Conservation (phyloP, 2,113 vertebrate genomes). For the Muscicapa adusta region DNA sequence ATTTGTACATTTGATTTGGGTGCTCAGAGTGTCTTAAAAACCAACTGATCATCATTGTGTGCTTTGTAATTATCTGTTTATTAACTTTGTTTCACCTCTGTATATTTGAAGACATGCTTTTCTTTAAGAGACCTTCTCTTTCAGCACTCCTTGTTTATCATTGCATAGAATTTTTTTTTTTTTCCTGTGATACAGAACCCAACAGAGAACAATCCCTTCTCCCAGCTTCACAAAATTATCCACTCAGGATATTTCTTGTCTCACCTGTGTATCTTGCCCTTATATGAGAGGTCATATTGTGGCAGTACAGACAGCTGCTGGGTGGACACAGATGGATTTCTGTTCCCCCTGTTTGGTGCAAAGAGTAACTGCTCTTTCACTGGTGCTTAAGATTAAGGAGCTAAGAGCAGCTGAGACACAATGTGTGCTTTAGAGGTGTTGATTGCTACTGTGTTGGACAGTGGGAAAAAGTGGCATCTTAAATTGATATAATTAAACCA, state of each 20-base stretch:
- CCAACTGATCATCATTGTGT: background rate
- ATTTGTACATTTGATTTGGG: background rate
- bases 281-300: rapidly evolving
- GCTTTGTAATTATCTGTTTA: background rate
- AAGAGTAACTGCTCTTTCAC: background rate
- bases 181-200: background rate
- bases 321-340: background rate
- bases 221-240: background rate
- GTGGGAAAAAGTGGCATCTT: background rate
- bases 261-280: background rate
- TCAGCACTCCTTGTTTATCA: background rate
- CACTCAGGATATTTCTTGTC: background rate
- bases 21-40: background rate
- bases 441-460: background rate
- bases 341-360: background rate
- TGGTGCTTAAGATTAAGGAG: background rate
- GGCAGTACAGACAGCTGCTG: background rate
- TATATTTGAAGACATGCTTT: background rate
- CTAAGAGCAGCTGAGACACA: rapidly evolving
- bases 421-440: background rate
- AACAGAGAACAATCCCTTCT: background rate
- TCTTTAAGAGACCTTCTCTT: background rate
- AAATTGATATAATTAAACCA: background rate
- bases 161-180: background rate
- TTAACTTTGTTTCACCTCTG: background rate